Percentiles rank a stretch among this genome's conserved stretches.
Conservation (phyloP, 2,797 vertebrate genomes). For the Aselliscus stoliczkanus region DNA sequence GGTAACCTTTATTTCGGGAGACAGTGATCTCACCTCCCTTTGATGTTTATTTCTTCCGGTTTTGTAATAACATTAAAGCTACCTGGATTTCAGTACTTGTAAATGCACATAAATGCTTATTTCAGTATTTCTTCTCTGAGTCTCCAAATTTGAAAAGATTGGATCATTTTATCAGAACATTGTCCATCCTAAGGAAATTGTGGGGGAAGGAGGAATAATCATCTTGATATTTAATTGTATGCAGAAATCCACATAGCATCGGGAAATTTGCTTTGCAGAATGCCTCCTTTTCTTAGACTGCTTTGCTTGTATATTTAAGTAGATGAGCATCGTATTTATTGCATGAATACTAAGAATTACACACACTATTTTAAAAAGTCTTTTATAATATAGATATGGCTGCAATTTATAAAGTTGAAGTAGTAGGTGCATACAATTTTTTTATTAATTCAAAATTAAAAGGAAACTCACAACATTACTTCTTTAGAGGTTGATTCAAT, state of each 20-base stretch:
- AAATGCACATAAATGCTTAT: not conserved
- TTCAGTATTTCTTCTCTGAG: not conserved
- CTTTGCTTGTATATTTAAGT: not conserved
- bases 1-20: conserved; percentile 16
- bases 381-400: not conserved
- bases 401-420: not conserved
- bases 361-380: not conserved
- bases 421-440: not conserved
- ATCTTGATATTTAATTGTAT: not conserved
- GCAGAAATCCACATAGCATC: not conserved
- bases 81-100: not conserved
- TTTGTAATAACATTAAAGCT: not conserved
- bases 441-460: not conserved
- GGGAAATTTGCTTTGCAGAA: not conserved
- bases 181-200: not conserved
- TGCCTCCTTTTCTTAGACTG: not conserved
- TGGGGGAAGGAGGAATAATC: not conserved
- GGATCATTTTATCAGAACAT: not conserved
- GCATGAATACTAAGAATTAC: not conserved
- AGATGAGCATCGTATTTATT: not conserved
- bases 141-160: conserved; percentile 15
- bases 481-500: not conserved
- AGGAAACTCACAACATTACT: not conserved
- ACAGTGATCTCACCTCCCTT: not conserved
- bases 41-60: conserved; percentile 36